Percentiles rank a stretch among this genome's conserved stretches.
These are phyloP conservation scores for Istiophorus platypterus DNA, from an alignment of 2,113 vertebrate species.

Conservation along the genomic window DNA sequence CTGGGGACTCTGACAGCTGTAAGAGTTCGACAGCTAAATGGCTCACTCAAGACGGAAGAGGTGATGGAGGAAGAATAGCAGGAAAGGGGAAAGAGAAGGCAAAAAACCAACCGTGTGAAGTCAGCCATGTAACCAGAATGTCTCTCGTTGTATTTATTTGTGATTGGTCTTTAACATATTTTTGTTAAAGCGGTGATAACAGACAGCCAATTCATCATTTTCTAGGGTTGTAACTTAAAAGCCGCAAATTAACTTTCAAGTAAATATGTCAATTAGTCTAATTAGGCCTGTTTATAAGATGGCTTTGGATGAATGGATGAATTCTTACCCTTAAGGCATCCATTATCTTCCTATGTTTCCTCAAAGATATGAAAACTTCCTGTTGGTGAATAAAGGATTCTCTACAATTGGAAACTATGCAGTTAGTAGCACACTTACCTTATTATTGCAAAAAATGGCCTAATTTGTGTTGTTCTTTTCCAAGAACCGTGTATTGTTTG, in stretches of 20 bases:
- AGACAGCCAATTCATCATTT: background rate
- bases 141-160: slow-evolving; percentile 28
- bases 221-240: background rate
- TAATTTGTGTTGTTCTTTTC: background rate
- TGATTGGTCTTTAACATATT: slow-evolving; percentile 32
- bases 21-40: slow-evolving; percentile 65
- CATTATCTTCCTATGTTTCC: background rate
- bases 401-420: background rate
- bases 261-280: background rate
- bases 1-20: slow-evolving; percentile 51
- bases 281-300: background rate
- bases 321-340: background rate
- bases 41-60: slow-evolving; percentile 56
- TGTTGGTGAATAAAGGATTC: background rate
- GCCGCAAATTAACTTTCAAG: background rate
- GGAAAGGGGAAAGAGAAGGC: background rate
- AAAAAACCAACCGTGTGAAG: slow-evolving; percentile 28
- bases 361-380: background rate
- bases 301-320: background rate
- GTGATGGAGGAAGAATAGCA: slow-evolving; percentile 50
- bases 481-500: background rate
- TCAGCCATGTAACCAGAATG: slow-evolving; percentile 41
- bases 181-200: slow-evolving; percentile 19
- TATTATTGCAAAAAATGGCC: background rate
- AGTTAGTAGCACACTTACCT: background rate